These are phyloP conservation scores for Euzetes globulus DNA, from an alignment of 2,888 invertebrate genomes.

Conservation along the genomic window DNA sequence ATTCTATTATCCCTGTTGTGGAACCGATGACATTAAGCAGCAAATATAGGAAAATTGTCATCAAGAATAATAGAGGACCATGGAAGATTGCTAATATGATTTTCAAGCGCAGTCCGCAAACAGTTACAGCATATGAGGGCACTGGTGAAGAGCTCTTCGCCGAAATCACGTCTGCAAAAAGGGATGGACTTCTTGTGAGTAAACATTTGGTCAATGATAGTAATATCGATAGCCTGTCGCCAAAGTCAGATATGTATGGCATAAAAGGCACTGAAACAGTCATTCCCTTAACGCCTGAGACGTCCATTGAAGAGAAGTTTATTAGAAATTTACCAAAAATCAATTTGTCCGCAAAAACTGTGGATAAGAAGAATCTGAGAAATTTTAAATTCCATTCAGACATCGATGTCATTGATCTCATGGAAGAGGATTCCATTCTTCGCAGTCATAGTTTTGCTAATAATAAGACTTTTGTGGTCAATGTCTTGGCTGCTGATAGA, in stretches of 20 bases:
- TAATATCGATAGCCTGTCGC: background rate
- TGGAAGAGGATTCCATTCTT: constrained; percentile 9
- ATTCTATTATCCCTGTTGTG: background rate
- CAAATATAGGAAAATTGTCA: background rate
- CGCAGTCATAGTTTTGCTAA: background rate
- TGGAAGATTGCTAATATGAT: background rate
- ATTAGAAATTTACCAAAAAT: background rate
- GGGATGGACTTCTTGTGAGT: background rate
- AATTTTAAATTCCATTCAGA: constrained; percentile 18
- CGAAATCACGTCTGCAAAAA: background rate
- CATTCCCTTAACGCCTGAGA: background rate
- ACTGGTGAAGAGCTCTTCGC: background rate
- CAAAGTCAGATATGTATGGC: background rate
- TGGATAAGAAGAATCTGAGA: background rate
- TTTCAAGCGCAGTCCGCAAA: background rate
- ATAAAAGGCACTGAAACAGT: background rate
- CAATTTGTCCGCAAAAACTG: background rate
- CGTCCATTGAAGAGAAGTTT: background rate
- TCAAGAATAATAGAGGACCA: background rate
- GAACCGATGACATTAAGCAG: background rate
- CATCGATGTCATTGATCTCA: constrained; percentile 19
- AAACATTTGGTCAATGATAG: background rate
- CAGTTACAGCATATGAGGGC: background rate
- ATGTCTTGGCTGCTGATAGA: background rate
- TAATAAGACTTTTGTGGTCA: background rate